A percentile compares a stretch with the other conserved stretches of the same genome.
Evolutionary conservation across 2,888 invertebrate genomes (phyloP).

Genomic region (Galeruca laticollis): DNA sequence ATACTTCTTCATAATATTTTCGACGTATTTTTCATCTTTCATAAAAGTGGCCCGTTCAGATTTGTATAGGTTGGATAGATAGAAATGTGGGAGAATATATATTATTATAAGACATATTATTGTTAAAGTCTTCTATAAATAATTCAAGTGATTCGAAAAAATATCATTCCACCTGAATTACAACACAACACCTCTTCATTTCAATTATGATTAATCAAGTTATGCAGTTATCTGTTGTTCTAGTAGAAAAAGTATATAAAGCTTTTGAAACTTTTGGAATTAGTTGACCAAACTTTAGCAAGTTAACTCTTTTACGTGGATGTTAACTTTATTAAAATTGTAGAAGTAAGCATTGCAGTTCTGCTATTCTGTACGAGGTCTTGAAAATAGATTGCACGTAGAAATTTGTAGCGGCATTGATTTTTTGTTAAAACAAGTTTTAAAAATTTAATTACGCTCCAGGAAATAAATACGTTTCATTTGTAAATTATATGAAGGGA

Average conservation of each 20-base stretch:
- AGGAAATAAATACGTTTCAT: neutral
- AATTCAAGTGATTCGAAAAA: too few species aligned
- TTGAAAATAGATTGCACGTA: neutral
- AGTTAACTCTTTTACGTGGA: slow-evolving; percentile 27
- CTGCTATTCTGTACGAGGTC: neutral
- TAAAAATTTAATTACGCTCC: neutral
- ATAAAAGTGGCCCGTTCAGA: too few species aligned
- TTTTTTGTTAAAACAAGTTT: neutral
- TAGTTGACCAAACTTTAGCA: slow-evolving; percentile 16
- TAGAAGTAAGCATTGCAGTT: slow-evolving; percentile 19
- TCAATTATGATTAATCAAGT: neutral
- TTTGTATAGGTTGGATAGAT: too few species aligned
- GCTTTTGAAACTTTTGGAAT: slow-evolving; percentile 5
- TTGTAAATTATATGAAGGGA: neutral
- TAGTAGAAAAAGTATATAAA: slow-evolving; percentile 18
- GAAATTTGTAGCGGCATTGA: neutral
- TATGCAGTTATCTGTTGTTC: slow-evolving; percentile 1
- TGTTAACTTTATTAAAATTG: slow-evolving; percentile 31
- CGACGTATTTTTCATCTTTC: too few species aligned
- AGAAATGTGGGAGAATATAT: too few species aligned
- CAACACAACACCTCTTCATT: neutral
- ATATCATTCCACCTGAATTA: neutral
- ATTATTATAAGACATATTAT: too few species aligned
- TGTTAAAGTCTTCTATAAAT: too few species aligned
- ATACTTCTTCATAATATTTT: too few species aligned